A percentile compares a stretch with the other conserved stretches of the same genome.
Conservation (phyloP, 2,113 vertebrate genomes). For the Pogonocichla stellata region DNA sequence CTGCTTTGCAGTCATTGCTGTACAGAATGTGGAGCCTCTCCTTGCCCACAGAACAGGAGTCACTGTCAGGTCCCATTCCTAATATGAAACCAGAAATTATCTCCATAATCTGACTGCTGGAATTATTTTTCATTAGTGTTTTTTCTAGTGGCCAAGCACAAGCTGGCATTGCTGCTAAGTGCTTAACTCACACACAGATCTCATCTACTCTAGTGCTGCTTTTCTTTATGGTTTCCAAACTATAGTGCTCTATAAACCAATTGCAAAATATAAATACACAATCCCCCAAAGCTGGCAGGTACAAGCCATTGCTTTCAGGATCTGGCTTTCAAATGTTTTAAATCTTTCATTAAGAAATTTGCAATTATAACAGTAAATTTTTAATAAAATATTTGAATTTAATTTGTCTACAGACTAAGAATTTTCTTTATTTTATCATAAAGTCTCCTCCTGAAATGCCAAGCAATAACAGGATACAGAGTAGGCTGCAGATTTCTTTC, state of each 20-base stretch:
- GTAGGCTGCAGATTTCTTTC: background rate
- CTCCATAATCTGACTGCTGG: background rate
- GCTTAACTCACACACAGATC: background rate
- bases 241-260: background rate
- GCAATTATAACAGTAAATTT: background rate
- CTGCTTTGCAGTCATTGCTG: background rate
- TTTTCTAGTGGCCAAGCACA: background rate
- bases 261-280: background rate
- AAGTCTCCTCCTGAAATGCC: background rate
- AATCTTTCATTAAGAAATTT: background rate
- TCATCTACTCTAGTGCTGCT: background rate
- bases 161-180: background rate
- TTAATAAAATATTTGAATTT: background rate
- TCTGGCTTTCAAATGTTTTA: background rate
- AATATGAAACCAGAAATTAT: background rate
- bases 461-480: background rate
- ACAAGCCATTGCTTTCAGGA: background rate
- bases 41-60: background rate
- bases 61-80: background rate
- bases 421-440: background rate
- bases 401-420: background rate
- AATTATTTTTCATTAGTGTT: background rate
- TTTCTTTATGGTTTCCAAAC: background rate
- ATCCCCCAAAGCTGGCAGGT: background rate
- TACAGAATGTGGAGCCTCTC: fast-evolving